phyloP scores from a whole-genome alignment of 1,140 invertebrate species.

The Drusus annulatus region DNA sequence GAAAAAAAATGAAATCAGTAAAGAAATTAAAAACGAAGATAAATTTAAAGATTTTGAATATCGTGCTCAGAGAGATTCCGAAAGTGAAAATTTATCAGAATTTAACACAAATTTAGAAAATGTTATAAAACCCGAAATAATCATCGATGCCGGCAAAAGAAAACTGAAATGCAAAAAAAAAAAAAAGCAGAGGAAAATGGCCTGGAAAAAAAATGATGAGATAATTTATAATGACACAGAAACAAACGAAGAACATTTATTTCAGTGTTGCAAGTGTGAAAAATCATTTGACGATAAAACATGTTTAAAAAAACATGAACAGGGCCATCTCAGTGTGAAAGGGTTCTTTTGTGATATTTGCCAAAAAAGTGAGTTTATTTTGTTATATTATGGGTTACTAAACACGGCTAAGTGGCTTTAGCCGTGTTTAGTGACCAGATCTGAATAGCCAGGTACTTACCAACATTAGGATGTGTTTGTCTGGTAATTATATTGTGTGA shows the following conservation, averaged over 20 bases:
- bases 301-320: constrained; percentile 46
- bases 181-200: background rate
- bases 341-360: constrained; percentile 50
- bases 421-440: too few species aligned
- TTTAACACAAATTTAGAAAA: background rate
- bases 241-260: background rate
- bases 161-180: too few species aligned
- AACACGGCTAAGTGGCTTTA: too few species aligned
- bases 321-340: constrained; percentile 7
- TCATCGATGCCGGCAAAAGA: background rate
- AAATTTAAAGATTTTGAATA: background rate
- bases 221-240: constrained; percentile 2
- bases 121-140: background rate
- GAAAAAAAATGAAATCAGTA: background rate
- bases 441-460: too few species aligned
- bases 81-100: background rate
- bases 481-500: too few species aligned
- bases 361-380: constrained; percentile 43
- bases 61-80: background rate
- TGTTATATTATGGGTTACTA: too few species aligned
- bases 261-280: constrained; percentile 36
- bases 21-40: background rate
- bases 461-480: too few species aligned
- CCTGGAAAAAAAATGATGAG: background rate
- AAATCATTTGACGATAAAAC: constrained; percentile 33